These are phyloP conservation scores for Typhlichthys subterraneus DNA, from an alignment of 2,797 vertebrate genomes.

Conservation along the genomic window DNA sequence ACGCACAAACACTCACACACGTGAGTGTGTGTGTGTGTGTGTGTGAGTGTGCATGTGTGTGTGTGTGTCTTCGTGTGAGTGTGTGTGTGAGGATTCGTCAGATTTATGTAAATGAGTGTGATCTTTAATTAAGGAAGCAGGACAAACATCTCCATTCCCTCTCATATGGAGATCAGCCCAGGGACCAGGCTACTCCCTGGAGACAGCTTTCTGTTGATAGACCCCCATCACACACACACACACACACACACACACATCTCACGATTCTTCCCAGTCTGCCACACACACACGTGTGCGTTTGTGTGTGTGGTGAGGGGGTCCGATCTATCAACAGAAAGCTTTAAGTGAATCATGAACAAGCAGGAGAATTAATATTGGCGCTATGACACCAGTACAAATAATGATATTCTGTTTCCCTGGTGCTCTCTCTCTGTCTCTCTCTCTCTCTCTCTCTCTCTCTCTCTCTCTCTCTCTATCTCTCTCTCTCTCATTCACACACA, in stretches of 20 bases:
- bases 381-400: conserved; percentile 4
- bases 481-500: background rate
- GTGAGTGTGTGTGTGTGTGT: background rate
- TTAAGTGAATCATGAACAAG: conserved; percentile 9
- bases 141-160: conserved; percentile 62
- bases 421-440: background rate
- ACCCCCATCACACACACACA: background rate
- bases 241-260: background rate
- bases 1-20: too few species aligned
- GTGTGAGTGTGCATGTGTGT: too few species aligned
- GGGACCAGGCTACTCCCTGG: conserved; percentile 47
- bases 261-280: too few species aligned
- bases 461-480: background rate
- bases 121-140: conserved; percentile 64
- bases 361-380: conserved; percentile 6
- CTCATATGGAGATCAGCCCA: conserved; percentile 56
- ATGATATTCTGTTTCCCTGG: background rate
- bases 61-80: conserved; percentile 2
- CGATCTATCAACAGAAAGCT: too few species aligned
- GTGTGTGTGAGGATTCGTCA: background rate
- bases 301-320: background rate
- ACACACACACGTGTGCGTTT: background rate
- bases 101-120: conserved; percentile 51
- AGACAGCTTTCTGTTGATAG: conserved; percentile 22
- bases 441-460: background rate